These are phyloP conservation scores for Hermodice carunculata DNA, from an alignment of 2,888 invertebrate species.

Conservation along the genomic window DNA sequence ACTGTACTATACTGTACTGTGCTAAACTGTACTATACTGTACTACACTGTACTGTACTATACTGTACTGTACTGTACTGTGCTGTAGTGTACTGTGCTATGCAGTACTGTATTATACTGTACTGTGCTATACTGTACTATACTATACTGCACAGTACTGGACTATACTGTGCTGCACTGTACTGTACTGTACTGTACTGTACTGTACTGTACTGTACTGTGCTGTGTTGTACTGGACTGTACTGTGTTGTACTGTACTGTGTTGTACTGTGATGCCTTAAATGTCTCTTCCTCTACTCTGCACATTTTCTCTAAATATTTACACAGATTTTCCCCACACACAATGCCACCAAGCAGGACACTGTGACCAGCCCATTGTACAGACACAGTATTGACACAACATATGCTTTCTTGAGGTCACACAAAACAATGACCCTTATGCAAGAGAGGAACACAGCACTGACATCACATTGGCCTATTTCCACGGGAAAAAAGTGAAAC, in stretches of 20 bases:
- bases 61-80: neutral
- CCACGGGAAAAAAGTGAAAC: too few species aligned
- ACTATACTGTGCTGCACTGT: slow-evolving; percentile 14
- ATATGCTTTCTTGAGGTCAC: too few species aligned
- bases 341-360: too few species aligned
- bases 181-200: slow-evolving; percentile 15
- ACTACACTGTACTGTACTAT: neutral
- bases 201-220: slow-evolving; percentile 10
- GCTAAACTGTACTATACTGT: neutral
- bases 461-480: too few species aligned
- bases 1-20: neutral
- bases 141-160: slow-evolving; percentile 11
- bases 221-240: slow-evolving; percentile 12
- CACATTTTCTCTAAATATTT: too few species aligned
- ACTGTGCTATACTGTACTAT: slow-evolving; percentile 10
- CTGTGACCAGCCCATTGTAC: too few species aligned
- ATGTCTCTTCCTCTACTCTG: too few species aligned
- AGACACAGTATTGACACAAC: too few species aligned
- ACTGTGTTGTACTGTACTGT: slow-evolving; percentile 11
- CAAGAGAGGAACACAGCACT: too few species aligned
- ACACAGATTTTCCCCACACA: too few species aligned
- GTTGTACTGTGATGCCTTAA: neutral
- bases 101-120: slow-evolving; percentile 1
- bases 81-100: neutral
- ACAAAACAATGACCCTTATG: too few species aligned